Evolutionary conservation across 1,140 invertebrate species (phyloP).

Genomic region (Drosophila setifemur): DNA sequence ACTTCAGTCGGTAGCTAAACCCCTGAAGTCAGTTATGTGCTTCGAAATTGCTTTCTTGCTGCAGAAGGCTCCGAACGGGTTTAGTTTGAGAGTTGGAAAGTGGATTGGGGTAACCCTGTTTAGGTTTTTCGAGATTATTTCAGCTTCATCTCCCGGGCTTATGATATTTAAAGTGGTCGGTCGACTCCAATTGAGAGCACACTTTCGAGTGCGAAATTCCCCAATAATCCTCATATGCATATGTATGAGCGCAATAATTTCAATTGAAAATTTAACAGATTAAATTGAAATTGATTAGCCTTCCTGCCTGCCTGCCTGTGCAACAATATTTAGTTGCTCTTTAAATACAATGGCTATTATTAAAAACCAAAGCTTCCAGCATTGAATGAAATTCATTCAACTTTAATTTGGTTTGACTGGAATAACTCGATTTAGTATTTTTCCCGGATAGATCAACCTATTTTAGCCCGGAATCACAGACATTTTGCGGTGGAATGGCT

Average conservation of each 20-base stretch:
- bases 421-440: too few species aligned
- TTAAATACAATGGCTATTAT: too few species aligned
- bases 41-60: slow-evolving; percentile 38
- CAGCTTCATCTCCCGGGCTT: neutral
- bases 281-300: neutral
- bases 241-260: neutral
- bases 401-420: too few species aligned
- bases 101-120: slow-evolving; percentile 7
- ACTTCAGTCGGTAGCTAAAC: slow-evolving; percentile 7
- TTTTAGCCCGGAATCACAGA: neutral
- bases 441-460: slow-evolving; percentile 3
- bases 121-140: slow-evolving; percentile 22
- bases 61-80: slow-evolving; percentile 6
- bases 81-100: neutral
- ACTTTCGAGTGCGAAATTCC: slow-evolving; percentile 9
- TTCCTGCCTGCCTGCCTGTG: neutral
- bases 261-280: neutral
- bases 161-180: slow-evolving; percentile 24
- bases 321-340: too few species aligned
- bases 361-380: too few species aligned
- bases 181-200: neutral
- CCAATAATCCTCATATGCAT: neutral
- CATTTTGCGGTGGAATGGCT: slow-evolving; percentile 12
- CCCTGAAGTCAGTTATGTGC: slow-evolving; percentile 42
- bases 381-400: too few species aligned